Evolutionary conservation across 37 sponge, comb jelly and placozoan genomes (phyloP), one percentile per base, ranked within the genome.

Genomic region (Beroe forskalii): DNA sequence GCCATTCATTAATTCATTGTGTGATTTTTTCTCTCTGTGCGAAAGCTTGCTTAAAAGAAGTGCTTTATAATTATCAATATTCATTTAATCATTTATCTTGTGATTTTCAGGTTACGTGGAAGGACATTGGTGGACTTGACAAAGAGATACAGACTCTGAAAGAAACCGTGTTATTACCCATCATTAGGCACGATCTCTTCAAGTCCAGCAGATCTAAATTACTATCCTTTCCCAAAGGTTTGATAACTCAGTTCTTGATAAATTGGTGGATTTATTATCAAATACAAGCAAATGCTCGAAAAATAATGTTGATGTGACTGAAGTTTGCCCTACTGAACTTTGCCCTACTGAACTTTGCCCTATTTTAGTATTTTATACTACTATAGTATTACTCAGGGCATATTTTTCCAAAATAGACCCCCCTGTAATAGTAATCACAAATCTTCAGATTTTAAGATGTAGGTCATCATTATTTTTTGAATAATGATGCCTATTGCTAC

Each of bases 81-180:
- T 55, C 60, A 55, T 55, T 55, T 9, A 9, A 55, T 55, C 60
- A 9, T 55, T 55, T 55, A 55, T 20, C 60, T 55, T 17, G 9
- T 20, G 60, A 48, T 48, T 6, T 17, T 48, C 72, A 69, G 72
- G 72, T 69, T 0, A 69, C 38, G 19, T 69, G 72, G 72, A 69
- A 69, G 17, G 72, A 69, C 32, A 69, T 69, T 33, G 72, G 72
- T 35, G 72, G 72, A 69, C 72, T 69, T 36, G 72, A 69, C 72
- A 69, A 69, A 37, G 72, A 69, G 72, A 69, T 69, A 32, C 72
- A 69, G 38, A 69, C 72, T 6, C 72, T 69, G 17, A 69, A 32
- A 69, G 72, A 69, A 69, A 69, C 72, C 32, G 32, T 69, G 17
- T 14, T 69, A 3, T 14, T 69, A 20, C 72, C 72, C 28, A 69